Evolutionary conservation across 2,797 vertebrate genomes (phyloP), one percentile per base, ranked within the genome.

Genomic region (Darevskia mixta): DNA sequence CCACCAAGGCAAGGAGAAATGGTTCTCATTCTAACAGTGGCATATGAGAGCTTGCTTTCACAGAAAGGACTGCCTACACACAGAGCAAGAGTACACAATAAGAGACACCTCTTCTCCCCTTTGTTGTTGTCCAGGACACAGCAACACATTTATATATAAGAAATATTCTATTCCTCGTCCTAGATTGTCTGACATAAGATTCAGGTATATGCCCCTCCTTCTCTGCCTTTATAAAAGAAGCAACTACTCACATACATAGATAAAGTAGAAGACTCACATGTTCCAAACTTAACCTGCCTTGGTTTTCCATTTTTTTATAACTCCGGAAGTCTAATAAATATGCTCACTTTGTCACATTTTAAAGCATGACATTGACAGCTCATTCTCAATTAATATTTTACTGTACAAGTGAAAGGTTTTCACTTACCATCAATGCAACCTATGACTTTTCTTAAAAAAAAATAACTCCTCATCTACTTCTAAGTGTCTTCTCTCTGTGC

Each of bases 361-460:
- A 43, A 85, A 66, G 20, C 17, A 79, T 17, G 6, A n/a, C 5
- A 69, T 15, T 71, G 49, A 79, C n/a, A 43, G n/a, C 2, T 84
- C 55, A 32, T 64, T 64, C 5, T 80, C 38, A 79, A 45, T 45
- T 43, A 73, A 82, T 71, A 85, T 84, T 72, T 87, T 72, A 79
- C 15, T 32, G 20, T 85, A 64, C 29, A 83, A 43, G 10, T 18
- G 20, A 1, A 55, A 41, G 38, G 3, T 41, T 41, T 87, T 76
- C 32, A 85, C 32, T 88, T 77, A 49, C 9, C 7, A 67, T 69
- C 38, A 38, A 71, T 79, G 76, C 8, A 79, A 78, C 58, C 17
- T 67, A 20, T 49, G 45, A 61, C 45, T 66, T 58, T 55, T 29
- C 27, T 29, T 81, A 23, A 43, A 92, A 23, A 43, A 92, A 94